phyloP scores from a whole-genome alignment of 2,888 invertebrate genomes.

The Polydrusus cervinus region DNA sequence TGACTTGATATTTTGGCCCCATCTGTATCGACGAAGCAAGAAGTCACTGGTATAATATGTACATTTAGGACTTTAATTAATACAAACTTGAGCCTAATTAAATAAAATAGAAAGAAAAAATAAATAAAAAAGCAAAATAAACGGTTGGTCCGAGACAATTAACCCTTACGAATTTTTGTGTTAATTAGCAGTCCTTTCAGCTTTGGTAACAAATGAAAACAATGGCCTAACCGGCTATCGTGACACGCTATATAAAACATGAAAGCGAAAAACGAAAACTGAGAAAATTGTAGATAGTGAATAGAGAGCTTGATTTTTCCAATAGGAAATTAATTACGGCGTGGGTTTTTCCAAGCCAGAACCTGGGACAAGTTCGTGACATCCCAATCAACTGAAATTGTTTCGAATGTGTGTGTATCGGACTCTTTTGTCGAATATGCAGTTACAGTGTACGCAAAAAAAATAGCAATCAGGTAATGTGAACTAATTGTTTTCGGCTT shows the following conservation, averaged over 20 bases:
- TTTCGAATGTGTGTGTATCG: neutral
- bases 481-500: neutral
- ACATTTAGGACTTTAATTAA: neutral
- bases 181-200: constrained; percentile 33
- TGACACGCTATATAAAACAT: constrained; percentile 39
- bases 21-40: too few species aligned
- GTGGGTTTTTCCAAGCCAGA: constrained; percentile 13
- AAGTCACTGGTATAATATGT: neutral
- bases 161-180: constrained; percentile 28
- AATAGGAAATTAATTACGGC: constrained; percentile 44
- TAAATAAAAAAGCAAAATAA: constrained; percentile 26
- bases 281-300: constrained; percentile 38
- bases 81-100: constrained; percentile 17
- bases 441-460: neutral
- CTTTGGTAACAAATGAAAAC: constrained; percentile 34
- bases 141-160: constrained; percentile 15
- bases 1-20: too few species aligned
- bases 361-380: constrained; percentile 29
- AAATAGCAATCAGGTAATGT: neutral
- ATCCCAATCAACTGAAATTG: constrained; percentile 30
- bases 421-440: neutral
- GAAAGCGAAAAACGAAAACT: constrained; percentile 38
- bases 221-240: constrained; percentile 37
- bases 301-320: constrained; percentile 35
- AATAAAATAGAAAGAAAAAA: constrained; percentile 15